A percentile compares a stretch with the other conserved stretches of the same genome.
These are phyloP conservation scores for Pandemis heparana DNA, from an alignment of 2,888 invertebrate species.

Conservation along the genomic window DNA sequence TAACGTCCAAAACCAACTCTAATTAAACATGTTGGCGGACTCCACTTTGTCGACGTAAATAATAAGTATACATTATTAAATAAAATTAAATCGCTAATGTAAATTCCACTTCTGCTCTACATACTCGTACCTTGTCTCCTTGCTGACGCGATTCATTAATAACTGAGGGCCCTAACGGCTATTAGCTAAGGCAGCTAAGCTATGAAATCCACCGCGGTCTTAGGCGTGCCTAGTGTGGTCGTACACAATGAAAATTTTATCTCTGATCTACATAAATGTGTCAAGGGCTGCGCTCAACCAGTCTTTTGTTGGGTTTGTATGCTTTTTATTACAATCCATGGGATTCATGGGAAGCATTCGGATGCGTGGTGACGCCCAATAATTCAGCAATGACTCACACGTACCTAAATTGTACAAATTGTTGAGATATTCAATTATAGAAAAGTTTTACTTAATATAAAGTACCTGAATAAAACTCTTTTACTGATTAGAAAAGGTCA, in stretches of 20 bases:
- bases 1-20: too few relatives aligned
- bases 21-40: too few relatives aligned
- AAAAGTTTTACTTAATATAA: too few relatives aligned
- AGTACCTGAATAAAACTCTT: neutral
- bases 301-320: slow-evolving; percentile 34
- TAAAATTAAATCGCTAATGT: too few relatives aligned
- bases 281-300: slow-evolving; percentile 27
- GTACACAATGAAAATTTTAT: slow-evolving; percentile 26
- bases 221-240: slow-evolving; percentile 26
- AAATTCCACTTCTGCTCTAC: too few relatives aligned
- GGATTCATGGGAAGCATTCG: slow-evolving; percentile 32
- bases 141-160: neutral
- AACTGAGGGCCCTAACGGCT: neutral
- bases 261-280: slow-evolving; percentile 29
- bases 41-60: too few relatives aligned
- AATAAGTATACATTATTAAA: too few relatives aligned
- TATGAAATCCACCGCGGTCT: slow-evolving; percentile 9
- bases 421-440: neutral
- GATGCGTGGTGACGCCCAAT: slow-evolving; percentile 1
- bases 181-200: neutral
- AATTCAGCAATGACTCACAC: slow-evolving; percentile 6
- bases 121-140: neutral
- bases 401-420: neutral
- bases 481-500: neutral
- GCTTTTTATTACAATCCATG: slow-evolving; percentile 31